Percentiles rank a stretch among this genome's conserved stretches.
Evolutionary conservation across 2,113 vertebrate genomes (phyloP).

Genomic region (Phalacrocorax carbo): DNA sequence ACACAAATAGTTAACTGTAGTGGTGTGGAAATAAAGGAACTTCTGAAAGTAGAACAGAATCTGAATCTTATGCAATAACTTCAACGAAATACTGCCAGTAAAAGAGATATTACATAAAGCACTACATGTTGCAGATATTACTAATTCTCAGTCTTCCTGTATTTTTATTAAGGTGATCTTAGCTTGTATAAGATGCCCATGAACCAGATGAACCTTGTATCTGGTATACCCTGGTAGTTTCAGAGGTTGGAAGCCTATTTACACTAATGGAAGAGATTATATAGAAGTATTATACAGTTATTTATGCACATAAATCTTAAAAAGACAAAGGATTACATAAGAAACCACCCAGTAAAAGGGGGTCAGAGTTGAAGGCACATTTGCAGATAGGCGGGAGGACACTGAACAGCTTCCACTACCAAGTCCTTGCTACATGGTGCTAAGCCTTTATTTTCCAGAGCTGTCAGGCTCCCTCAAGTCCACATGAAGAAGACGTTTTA

Average conservation of each 20-base stretch:
- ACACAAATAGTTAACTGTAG: background rate
- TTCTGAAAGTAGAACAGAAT: constrained; percentile 7
- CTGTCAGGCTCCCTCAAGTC: background rate
- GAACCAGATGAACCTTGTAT: background rate
- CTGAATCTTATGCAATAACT: constrained; percentile 15
- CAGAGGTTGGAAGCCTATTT: background rate
- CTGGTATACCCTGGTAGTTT: background rate
- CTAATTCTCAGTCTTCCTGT: background rate
- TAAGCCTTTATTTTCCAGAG: background rate
- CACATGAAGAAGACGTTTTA: background rate
- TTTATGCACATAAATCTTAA: background rate
- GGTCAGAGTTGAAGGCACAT: background rate
- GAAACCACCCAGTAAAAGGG: background rate
- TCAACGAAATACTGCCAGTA: background rate
- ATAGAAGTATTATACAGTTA: background rate
- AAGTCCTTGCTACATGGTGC: background rate
- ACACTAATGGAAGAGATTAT: background rate
- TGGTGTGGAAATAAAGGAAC: constrained; percentile 1
- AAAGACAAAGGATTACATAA: background rate
- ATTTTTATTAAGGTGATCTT: background rate
- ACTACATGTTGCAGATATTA: background rate
- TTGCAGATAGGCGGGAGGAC: background rate
- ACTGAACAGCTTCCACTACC: background rate
- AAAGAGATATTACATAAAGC: background rate
- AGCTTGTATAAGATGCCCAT: background rate